Percentiles rank a stretch among this genome's conserved stretches.
These are phyloP conservation scores for Germaria angustata DNA, from an alignment of 2,888 invertebrate species.

Conservation along the genomic window DNA sequence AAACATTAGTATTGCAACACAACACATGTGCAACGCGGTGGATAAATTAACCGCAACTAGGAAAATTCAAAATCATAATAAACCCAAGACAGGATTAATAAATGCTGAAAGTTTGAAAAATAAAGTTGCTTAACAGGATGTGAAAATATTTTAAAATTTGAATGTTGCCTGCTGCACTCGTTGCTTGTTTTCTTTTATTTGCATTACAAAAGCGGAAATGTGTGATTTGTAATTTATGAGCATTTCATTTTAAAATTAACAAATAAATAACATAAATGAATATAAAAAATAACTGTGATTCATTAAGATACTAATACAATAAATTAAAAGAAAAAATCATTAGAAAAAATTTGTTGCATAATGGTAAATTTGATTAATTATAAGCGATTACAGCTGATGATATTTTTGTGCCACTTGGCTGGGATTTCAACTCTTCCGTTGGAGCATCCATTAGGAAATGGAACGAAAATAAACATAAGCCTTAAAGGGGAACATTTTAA, in stretches of 20 bases:
- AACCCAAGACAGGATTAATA: constrained; percentile 1
- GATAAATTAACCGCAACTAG: neutral
- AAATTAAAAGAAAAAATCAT: neutral
- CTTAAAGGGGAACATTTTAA: neutral
- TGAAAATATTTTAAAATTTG: constrained; percentile 14
- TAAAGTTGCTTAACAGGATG: constrained; percentile 58
- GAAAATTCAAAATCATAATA: neutral
- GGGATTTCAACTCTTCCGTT: neutral
- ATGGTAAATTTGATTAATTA: constrained; percentile 23
- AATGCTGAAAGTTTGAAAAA: neutral
- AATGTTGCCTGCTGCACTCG: neutral
- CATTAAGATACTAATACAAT: constrained; percentile 3
- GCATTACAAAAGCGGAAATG: constrained; percentile 47
- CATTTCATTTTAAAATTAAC: neutral
- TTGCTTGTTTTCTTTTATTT: neutral
- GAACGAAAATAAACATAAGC: neutral
- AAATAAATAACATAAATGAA: too few species aligned
- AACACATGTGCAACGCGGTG: neutral
- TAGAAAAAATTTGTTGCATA: constrained; percentile 24
- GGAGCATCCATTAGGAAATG: neutral
- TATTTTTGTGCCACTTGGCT: neutral
- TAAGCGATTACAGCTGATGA: neutral
- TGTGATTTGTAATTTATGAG: constrained; percentile 27
- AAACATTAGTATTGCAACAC: neutral
- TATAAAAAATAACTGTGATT: constrained; percentile 40